Percentiles rank a stretch among this genome's conserved stretches.
Conservation (phyloP, 2,797 vertebrate species). For the Hypotaenidia okinawae region DNA sequence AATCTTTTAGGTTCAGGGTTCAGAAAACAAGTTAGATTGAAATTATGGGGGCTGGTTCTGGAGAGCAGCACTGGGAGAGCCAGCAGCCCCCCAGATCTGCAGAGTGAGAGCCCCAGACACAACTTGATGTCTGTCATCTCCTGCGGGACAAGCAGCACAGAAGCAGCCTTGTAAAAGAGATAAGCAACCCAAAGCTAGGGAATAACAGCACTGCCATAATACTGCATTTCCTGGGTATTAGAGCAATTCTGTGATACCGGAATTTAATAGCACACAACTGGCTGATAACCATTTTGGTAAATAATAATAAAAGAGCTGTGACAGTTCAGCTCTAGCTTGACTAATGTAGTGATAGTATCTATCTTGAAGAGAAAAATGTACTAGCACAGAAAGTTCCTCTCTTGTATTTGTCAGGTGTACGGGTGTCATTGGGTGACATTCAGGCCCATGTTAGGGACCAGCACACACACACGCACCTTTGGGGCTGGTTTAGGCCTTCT, state of each 20-base stretch:
- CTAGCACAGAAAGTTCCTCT: background rate
- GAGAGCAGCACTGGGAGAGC: background rate
- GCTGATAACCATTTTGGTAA: background rate
- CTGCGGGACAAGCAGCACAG: background rate
- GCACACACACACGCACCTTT: background rate
- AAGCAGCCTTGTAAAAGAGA: background rate
- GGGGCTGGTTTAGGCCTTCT: background rate
- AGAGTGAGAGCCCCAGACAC: background rate
- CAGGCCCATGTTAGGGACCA: background rate
- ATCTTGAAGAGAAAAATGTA: background rate
- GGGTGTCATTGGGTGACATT: background rate
- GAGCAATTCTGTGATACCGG: background rate
- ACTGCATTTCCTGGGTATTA: background rate
- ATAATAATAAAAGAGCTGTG: constrained; percentile 19
- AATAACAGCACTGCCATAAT: background rate
- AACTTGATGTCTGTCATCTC: background rate
- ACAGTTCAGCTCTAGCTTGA: background rate
- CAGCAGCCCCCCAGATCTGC: background rate
- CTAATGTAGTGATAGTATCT: constrained; percentile 1
- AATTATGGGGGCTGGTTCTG: background rate
- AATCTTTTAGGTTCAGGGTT: background rate
- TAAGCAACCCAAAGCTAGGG: background rate
- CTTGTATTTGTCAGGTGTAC: background rate
- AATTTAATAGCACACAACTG: background rate
- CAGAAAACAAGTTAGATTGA: background rate